phyloP scores from a whole-genome alignment of 2,888 invertebrate species.

The Cephus runcator region DNA sequence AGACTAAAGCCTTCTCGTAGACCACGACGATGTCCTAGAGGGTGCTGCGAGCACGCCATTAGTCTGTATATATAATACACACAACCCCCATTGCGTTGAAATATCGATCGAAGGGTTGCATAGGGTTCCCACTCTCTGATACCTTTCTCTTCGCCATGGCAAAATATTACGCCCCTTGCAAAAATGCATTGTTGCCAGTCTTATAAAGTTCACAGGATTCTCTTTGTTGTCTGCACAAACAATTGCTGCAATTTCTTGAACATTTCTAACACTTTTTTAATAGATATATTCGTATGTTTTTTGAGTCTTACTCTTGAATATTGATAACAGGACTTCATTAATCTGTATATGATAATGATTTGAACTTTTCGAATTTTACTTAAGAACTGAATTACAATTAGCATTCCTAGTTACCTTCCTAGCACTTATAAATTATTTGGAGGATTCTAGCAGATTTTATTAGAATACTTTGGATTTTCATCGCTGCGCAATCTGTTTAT shows the following conservation, averaged over 20 bases:
- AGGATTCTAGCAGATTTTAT: background rate
- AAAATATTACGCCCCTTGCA: background rate
- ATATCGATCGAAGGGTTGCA: conserved; percentile 47
- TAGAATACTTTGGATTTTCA: background rate
- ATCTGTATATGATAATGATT: no score
- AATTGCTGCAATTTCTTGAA: background rate
- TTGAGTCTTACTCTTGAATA: background rate
- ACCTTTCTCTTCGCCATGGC: background rate
- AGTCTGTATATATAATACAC: conserved; percentile 16
- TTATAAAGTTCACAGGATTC: background rate
- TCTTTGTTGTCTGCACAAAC: background rate
- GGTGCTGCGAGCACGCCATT: conserved; percentile 22
- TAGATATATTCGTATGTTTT: background rate
- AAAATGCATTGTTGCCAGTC: background rate
- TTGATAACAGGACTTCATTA: background rate
- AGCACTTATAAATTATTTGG: background rate
- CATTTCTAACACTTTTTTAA: background rate
- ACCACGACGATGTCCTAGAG: conserved; percentile 26
- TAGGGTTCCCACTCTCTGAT: conserved; percentile 15
- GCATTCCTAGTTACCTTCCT: background rate
- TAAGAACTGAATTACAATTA: background rate
- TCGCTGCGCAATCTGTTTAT: background rate
- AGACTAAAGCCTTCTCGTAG: conserved; percentile 12
- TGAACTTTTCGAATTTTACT: background rate
- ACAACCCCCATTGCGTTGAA: conserved; percentile 35